Evolutionary conservation across 2,113 vertebrate genomes (phyloP).

Genomic region (Orientallactaga bullata): DNA sequence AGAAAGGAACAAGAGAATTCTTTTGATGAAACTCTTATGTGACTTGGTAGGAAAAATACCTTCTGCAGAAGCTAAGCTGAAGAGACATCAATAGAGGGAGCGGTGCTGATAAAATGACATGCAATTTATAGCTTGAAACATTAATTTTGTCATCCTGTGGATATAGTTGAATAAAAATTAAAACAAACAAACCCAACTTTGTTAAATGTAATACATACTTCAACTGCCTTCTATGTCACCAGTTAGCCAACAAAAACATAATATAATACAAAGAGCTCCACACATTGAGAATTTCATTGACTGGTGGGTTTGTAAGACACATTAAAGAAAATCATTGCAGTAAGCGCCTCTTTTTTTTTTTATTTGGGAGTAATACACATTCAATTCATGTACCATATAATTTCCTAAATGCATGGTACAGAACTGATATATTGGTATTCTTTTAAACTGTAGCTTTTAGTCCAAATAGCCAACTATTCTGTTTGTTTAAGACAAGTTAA

Average conservation of each 20-base stretch:
- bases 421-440: neutral
- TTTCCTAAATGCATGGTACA: neutral
- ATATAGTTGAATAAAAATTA: neutral
- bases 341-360: neutral
- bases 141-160: constrained; percentile 24
- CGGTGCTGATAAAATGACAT: neutral
- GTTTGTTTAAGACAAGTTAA: neutral
- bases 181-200: neutral
- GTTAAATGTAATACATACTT: constrained; percentile 1
- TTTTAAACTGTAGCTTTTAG: neutral
- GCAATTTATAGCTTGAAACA: neutral
- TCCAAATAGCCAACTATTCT: neutral
- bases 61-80: neutral
- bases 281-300: neutral
- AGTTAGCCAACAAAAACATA: neutral
- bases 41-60: neutral
- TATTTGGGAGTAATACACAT: neutral
- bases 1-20: constrained; percentile 62
- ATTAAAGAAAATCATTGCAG: neutral
- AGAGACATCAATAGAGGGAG: neutral
- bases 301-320: neutral
- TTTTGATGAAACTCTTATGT: constrained; percentile 5
- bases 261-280: neutral
- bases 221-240: neutral
- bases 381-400: neutral